A percentile compares a stretch with the other conserved stretches of the same genome.
Evolutionary conservation across 2,888 invertebrate genomes (phyloP).

Genomic region (Tridacna gigas): DNA sequence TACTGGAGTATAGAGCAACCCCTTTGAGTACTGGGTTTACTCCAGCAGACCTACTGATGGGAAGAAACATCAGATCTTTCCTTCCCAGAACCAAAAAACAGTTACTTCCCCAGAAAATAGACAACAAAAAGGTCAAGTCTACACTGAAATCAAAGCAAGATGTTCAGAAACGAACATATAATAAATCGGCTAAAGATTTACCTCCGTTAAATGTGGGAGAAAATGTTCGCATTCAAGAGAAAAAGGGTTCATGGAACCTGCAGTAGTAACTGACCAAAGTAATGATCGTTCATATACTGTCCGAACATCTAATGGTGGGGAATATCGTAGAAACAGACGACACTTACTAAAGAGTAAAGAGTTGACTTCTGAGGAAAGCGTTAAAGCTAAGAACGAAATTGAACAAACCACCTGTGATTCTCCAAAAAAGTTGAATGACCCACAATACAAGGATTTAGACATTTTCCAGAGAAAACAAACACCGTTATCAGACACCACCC

Average conservation of each 20-base stretch:
- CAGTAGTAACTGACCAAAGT: background rate
- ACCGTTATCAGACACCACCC: background rate
- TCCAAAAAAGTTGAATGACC: too few relatives aligned
- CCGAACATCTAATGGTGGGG: background rate
- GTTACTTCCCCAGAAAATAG: background rate
- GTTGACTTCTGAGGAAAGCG: too few relatives aligned
- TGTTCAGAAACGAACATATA: background rate
- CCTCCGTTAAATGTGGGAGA: background rate
- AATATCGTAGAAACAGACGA: too few relatives aligned
- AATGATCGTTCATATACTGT: background rate
- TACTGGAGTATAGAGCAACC: conserved; percentile 16
- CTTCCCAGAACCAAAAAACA: background rate
- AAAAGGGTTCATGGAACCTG: too few relatives aligned
- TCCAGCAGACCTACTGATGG: conserved; percentile 18
- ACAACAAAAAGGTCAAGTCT: background rate
- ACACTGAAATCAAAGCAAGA: background rate
- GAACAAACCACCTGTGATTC: too few relatives aligned
- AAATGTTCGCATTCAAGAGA: background rate
- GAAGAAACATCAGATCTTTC: conserved; percentile 10
- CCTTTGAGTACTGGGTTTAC: conserved; percentile 3
- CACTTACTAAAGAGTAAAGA: too few relatives aligned
- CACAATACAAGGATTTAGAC: too few relatives aligned
- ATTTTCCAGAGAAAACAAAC: background rate
- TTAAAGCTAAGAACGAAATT: background rate
- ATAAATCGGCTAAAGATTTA: background rate